Evolutionary conservation across 92 coral and sea anemone genomes (phyloP).

Genomic region (Muricea muricata): DNA sequence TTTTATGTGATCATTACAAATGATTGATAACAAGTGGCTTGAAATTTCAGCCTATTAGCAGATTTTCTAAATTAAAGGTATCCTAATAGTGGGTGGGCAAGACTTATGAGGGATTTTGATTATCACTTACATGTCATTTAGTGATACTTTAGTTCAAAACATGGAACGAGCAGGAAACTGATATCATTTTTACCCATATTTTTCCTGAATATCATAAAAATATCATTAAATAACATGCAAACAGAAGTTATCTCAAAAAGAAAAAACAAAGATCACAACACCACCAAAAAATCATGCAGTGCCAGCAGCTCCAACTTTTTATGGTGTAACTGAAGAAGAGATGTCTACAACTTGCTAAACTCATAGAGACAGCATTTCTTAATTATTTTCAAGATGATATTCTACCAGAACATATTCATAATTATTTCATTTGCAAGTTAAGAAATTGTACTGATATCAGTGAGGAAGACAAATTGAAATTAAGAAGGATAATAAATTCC

Average conservation of each 20-base stretch:
- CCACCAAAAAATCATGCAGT: not conserved
- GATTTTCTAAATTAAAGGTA: too few species aligned
- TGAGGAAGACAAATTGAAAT: slow-evolving; percentile 30
- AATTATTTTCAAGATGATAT: slow-evolving; percentile 12
- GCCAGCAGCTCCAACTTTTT: not conserved
- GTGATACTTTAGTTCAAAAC: too few species aligned
- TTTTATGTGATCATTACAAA: too few species aligned
- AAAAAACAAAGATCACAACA: not conserved
- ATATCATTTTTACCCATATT: not conserved
- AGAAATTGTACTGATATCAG: slow-evolving; percentile 44
- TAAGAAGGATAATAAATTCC: slow-evolving; percentile 43
- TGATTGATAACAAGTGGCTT: too few species aligned
- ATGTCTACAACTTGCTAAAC: slow-evolving; percentile 18
- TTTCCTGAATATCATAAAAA: not conserved
- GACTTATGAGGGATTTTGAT: too few species aligned
- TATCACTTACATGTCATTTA: too few species aligned
- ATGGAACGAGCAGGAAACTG: too few species aligned
- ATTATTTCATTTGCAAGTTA: slow-evolving; percentile 41
- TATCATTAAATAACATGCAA: not conserved
- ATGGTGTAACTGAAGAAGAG: slow-evolving; percentile 35
- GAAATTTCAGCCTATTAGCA: too few species aligned
- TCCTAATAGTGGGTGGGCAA: too few species aligned
- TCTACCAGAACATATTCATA: slow-evolving; percentile 24
- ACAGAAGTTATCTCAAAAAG: slow-evolving; percentile 10
- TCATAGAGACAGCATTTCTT: slow-evolving; percentile 33